Evolutionary conservation across 2,888 invertebrate species (phyloP).

Genomic region (Neocrepidodera transversa): DNA sequence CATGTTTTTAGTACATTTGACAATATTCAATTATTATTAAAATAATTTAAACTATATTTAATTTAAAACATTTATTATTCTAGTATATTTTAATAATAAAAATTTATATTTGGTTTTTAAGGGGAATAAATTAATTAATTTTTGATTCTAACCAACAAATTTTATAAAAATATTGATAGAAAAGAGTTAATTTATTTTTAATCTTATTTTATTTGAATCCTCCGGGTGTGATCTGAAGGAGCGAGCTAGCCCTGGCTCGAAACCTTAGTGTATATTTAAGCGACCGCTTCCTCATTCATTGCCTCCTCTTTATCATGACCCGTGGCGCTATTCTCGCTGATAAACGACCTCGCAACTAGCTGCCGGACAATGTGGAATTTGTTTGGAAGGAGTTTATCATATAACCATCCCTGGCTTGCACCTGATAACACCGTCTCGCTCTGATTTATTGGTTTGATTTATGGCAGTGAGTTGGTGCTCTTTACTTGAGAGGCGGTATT

Average conservation of each 20-base stretch:
- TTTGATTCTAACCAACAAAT: too few relatives aligned
- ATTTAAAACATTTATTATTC: too few relatives aligned
- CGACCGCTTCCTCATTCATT: conserved; percentile 54
- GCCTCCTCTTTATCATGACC: conserved; percentile 53
- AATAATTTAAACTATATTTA: too few relatives aligned
- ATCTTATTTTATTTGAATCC: too few relatives aligned
- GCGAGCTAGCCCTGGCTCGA: not conserved
- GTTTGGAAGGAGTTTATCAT: conserved; percentile 57
- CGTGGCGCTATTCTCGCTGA: conserved; percentile 44
- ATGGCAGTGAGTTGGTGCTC: conserved; percentile 12
- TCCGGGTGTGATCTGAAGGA: conserved; percentile 3
- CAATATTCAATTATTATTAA: too few relatives aligned
- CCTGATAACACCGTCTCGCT: conserved; percentile 47
- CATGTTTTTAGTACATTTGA: too few relatives aligned
- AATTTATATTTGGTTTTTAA: too few relatives aligned
- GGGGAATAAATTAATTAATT: too few relatives aligned
- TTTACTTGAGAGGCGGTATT: conserved; percentile 24
- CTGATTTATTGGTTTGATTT: conserved; percentile 36
- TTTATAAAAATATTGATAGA: too few relatives aligned
- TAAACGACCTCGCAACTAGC: conserved; percentile 54
- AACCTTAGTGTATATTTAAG: conserved; percentile 5
- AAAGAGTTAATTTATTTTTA: too few relatives aligned
- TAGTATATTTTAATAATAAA: too few relatives aligned
- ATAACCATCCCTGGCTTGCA: conserved; percentile 51
- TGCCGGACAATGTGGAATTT: conserved; percentile 58